Conservation (phyloP, 2,888 invertebrate species). For the Rhagonycha lutea region DNA sequence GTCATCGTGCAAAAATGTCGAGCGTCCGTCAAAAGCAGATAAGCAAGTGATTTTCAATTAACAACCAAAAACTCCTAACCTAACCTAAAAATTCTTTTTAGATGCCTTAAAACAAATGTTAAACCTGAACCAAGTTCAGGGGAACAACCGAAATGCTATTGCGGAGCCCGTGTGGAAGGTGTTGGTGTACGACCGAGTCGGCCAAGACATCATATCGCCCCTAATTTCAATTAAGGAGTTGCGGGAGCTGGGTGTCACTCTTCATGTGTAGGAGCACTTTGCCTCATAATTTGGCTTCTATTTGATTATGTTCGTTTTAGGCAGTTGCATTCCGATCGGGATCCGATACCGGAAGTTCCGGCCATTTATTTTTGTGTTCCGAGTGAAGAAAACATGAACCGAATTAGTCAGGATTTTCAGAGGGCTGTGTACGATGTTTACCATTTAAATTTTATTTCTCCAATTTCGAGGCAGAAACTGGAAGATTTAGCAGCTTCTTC, state of each 20-base stretch:
- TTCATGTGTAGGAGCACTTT: constrained; percentile 84
- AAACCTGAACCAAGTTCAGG: constrained; percentile 81
- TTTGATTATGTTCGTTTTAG: constrained; percentile 55
- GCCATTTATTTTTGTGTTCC: constrained; percentile 98
- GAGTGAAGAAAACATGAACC: constrained; percentile 91
- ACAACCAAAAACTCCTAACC: not conserved
- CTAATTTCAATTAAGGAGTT: constrained; percentile 94
- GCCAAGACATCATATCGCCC: constrained; percentile 98
- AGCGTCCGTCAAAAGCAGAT: constrained; percentile 74
- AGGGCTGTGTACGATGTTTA: constrained; percentile 92
- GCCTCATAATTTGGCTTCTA: constrained; percentile 12
- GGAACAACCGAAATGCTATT: constrained; percentile 70
- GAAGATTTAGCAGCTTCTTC: constrained; percentile 95
- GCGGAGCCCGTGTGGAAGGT: constrained; percentile 96
- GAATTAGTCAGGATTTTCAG: constrained; percentile 89
- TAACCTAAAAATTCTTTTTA: constrained; percentile 47
- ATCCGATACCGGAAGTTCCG: constrained; percentile 97
- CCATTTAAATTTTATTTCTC: constrained; percentile 95
- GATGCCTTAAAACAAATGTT: constrained; percentile 95
- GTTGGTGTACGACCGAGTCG: constrained; percentile 91
- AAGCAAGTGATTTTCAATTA: constrained; percentile 57
- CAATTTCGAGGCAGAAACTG: constrained; percentile 89
- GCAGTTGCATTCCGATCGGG: constrained; percentile 84
- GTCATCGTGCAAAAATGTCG: constrained; percentile 57
- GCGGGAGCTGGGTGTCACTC: constrained; percentile 92